These are phyloP conservation scores for Vanessa tameamea DNA, from an alignment of 1,140 invertebrate species.

Conservation along the genomic window DNA sequence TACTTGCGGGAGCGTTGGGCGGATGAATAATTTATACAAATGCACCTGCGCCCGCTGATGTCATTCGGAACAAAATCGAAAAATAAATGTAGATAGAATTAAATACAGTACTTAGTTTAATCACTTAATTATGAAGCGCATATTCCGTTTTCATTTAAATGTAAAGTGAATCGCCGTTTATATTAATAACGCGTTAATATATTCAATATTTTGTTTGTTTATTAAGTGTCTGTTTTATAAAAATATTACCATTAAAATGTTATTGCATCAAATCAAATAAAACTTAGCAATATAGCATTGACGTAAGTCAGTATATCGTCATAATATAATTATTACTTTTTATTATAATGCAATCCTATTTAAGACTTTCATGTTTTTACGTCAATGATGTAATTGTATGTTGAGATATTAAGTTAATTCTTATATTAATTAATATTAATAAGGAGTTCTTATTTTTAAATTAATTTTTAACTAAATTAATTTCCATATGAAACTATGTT, in stretches of 20 bases:
- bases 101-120: not conserved
- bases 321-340: conserved; percentile 10
- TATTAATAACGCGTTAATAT: too few relatives aligned
- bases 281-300: not conserved
- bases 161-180: too few relatives aligned
- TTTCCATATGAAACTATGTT: too few relatives aligned
- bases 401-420: not conserved
- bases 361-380: conserved; percentile 3
- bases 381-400: not conserved
- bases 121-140: not conserved
- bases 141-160: not conserved
- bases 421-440: not conserved
- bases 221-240: too few relatives aligned
- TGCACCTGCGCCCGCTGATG: conserved; percentile 34
- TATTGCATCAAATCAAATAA: not conserved
- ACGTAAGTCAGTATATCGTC: not conserved
- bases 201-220: too few relatives aligned
- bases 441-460: not conserved
- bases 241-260: not conserved
- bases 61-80: conserved; percentile 24
- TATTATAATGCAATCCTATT: not conserved
- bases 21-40: conserved; percentile 20
- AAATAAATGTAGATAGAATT: conserved; percentile 7
- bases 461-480: too few relatives aligned
- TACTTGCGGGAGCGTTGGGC: conserved; percentile 10